Evolutionary conservation across 2,113 vertebrate species (phyloP).

Genomic region (Eidolon helvum): DNA sequence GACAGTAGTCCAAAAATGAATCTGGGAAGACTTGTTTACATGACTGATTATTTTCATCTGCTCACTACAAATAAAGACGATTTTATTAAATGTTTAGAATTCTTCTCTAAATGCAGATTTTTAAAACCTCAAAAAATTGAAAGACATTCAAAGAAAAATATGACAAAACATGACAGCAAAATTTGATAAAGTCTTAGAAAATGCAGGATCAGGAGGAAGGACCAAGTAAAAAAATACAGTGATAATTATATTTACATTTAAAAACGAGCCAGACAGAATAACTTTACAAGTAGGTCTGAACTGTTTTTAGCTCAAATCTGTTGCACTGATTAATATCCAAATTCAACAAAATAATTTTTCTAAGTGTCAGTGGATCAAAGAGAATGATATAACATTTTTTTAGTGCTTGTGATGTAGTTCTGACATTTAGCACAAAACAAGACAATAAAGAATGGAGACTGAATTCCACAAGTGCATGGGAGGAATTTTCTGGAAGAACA

Average conservation of each 20-base stretch:
- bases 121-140: neutral
- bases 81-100: neutral
- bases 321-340: neutral
- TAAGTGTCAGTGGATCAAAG: neutral
- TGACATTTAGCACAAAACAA: slow-evolving; percentile 11
- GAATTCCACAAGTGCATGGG: neutral
- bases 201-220: neutral
- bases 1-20: neutral
- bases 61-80: neutral
- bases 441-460: neutral
- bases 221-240: neutral
- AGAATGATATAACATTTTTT: neutral
- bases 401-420: neutral
- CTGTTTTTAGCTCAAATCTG: neutral
- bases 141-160: slow-evolving; percentile 8
- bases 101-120: neutral
- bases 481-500: slow-evolving; percentile 47
- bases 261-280: neutral
- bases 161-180: neutral
- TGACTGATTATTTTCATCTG: slow-evolving; percentile 21
- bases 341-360: slow-evolving; percentile 17
- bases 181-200: neutral
- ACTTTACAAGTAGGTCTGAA: slow-evolving; percentile 1
- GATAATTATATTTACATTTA: neutral
- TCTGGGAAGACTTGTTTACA: neutral